Evolutionary conservation across 2,113 vertebrate species (phyloP).

Genomic region (Salvelinus sp.): DNA sequence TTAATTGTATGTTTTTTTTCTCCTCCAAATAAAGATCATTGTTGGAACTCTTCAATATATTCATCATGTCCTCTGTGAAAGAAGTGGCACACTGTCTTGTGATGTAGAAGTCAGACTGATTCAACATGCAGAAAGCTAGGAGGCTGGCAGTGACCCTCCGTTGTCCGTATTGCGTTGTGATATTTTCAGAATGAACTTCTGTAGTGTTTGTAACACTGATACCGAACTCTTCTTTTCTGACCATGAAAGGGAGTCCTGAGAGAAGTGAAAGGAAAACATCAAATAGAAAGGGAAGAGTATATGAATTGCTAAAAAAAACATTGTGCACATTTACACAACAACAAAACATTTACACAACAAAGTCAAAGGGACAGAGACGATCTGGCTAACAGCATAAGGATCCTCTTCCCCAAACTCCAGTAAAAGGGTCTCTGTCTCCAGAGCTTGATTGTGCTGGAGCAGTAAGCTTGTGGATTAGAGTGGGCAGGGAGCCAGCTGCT

Average conservation of each 20-base stretch:
- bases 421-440: not conserved
- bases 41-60: not conserved
- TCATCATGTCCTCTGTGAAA: not conserved
- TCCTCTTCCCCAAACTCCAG: not conserved
- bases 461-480: not conserved
- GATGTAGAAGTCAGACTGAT: not conserved
- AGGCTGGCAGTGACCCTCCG: too few species aligned
- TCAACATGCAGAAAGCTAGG: too few species aligned
- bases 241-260: not conserved
- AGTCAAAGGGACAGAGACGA: not conserved
- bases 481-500: conserved; percentile 12
- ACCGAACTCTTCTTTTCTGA: not conserved
- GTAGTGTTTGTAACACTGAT: too few species aligned
- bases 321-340: not conserved
- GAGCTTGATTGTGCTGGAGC: not conserved
- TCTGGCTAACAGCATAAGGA: not conserved
- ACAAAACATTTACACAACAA: conserved; percentile 12
- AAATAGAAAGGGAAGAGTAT: not conserved
- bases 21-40: not conserved
- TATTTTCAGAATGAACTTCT: too few species aligned
- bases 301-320: conserved; percentile 10
- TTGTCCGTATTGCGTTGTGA: too few species aligned
- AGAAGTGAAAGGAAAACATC: not conserved
- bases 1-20: not conserved
- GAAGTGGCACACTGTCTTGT: too few species aligned